Conservation (phyloP, 2,888 invertebrate genomes). For the Callimorpha dominula region DNA sequence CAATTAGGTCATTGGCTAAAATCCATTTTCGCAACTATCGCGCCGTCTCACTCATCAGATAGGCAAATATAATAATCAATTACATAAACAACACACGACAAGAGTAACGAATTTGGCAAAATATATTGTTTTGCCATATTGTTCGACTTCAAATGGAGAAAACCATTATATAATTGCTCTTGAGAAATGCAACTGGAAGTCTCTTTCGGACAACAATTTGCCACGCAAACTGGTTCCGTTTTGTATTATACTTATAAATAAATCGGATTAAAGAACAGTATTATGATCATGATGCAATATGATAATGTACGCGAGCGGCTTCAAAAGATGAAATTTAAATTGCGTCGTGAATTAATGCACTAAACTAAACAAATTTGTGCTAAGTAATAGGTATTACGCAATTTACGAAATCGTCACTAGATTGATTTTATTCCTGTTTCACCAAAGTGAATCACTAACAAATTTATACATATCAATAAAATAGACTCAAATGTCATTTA, state of each 20-base stretch:
- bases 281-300: constrained; percentile 26
- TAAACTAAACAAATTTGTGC: constrained; percentile 58
- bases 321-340: constrained; percentile 28
- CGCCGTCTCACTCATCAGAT: constrained; percentile 60
- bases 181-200: constrained; percentile 54
- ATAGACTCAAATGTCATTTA: constrained; percentile 56
- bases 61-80: constrained; percentile 58
- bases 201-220: constrained; percentile 35
- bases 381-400: constrained; percentile 38
- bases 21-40: constrained; percentile 62
- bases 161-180: constrained; percentile 34
- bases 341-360: constrained; percentile 29
- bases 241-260: constrained; percentile 33
- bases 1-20: constrained; percentile 65
- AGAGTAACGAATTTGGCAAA: constrained; percentile 63
- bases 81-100: constrained; percentile 54
- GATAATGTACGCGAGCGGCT: constrained; percentile 33
- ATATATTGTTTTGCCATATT: constrained; percentile 52
- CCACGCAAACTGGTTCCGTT: constrained; percentile 25
- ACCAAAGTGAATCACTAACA: constrained; percentile 31
- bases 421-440: constrained; percentile 31
- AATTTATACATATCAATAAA: constrained; percentile 45
- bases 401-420: constrained; percentile 30
- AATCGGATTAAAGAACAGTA: constrained; percentile 26
- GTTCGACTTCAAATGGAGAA: constrained; percentile 39